A percentile compares a stretch with the other conserved stretches of the same genome.
These are phyloP conservation scores for Herminia tarsipennalis DNA, from an alignment of 2,888 invertebrate species.

Conservation along the genomic window DNA sequence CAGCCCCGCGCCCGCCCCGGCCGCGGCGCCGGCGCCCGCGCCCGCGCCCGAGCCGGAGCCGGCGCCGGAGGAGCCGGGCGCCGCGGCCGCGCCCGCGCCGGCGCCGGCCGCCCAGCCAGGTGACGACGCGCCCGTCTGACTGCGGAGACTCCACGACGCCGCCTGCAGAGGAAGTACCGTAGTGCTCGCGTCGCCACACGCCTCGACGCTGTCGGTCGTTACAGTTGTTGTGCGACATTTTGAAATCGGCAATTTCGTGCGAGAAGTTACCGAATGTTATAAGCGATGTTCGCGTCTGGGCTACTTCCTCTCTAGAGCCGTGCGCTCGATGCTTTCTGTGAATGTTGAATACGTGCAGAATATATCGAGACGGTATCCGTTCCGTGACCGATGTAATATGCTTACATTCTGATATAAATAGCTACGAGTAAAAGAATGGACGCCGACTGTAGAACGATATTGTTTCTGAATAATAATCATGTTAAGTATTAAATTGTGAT, in stretches of 20 bases:
- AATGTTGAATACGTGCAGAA: background rate
- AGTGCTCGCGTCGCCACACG: too few relatives aligned
- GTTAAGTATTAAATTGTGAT: slow-evolving; percentile 23
- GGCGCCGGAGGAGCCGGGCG: too few relatives aligned
- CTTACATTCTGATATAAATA: background rate
- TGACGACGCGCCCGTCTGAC: slow-evolving; percentile 17
- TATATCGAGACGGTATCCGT: background rate
- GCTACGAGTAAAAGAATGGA: background rate
- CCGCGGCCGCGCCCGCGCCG: slow-evolving; percentile 25
- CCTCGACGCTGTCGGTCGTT: too few relatives aligned
- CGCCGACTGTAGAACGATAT: background rate
- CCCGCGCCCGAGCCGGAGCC: slow-evolving; percentile 33
- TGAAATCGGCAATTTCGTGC: too few relatives aligned
- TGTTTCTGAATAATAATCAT: slow-evolving; percentile 29
- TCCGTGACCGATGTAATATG: background rate
- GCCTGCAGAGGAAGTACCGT: too few relatives aligned
- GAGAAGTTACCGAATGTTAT: background rate
- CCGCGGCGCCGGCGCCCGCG: slow-evolving; percentile 37
- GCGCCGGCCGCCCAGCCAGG: slow-evolving; percentile 43
- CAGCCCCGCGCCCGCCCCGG: slow-evolving; percentile 19
- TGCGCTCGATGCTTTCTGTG: background rate
- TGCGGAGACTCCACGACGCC: slow-evolving; percentile 7
- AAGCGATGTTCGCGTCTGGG: background rate
- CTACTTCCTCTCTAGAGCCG: background rate
- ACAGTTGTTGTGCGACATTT: too few relatives aligned